Evolutionary conservation across 2,113 vertebrate genomes (phyloP), one percentile per base, ranked within the genome.

Genomic region (Bagarius yarrelli): DNA sequence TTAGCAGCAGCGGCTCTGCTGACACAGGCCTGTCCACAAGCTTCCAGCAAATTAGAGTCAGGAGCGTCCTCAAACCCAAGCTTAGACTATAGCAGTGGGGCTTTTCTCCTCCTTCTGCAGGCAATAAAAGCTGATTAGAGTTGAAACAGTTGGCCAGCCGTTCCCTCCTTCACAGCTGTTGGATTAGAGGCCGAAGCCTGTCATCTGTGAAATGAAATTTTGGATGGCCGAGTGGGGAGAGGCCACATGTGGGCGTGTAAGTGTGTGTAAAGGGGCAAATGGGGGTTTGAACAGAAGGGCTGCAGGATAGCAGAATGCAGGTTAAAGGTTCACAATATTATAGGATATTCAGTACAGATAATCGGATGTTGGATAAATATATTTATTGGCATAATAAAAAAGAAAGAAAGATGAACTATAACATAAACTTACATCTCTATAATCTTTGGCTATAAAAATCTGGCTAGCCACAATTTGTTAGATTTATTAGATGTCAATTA

Each of bases 171-270:
- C 53, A 88, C 91, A 91, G 91, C 89, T 91, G 92, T 85, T 89
- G 90, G 89, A 91, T 91, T 91, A 91, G 88, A 88, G 87, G 89
- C 89, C 88, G 89, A 87, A 91, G 90, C 88, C 90, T 90, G 89
- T 91, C 92, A 91, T 91, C 92, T 92, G 91, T 92, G 92, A 94
- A 92, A 93, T 94, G 89, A 91, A 91, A 89, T 89, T 86, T 84
- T 80, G 82, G 80, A 75, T 75, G 80, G 78, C 44, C 87, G 83
- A 86, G 83, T 80, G 86, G 88, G 85, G 82, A 90, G 88, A 85
- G 89, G 87, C 86, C 87, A 86, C 83, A 82, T 69, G 73, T 71
- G 70, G 50, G 74, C 63, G 60, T 81, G 74, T 59, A 71, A 14
- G 67, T 55, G 71, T 18, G 61, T 30, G 67, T 57, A 15, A 23